phyloP scores from a whole-genome alignment of 2,888 invertebrate species.

The Campoplex capitator region DNA sequence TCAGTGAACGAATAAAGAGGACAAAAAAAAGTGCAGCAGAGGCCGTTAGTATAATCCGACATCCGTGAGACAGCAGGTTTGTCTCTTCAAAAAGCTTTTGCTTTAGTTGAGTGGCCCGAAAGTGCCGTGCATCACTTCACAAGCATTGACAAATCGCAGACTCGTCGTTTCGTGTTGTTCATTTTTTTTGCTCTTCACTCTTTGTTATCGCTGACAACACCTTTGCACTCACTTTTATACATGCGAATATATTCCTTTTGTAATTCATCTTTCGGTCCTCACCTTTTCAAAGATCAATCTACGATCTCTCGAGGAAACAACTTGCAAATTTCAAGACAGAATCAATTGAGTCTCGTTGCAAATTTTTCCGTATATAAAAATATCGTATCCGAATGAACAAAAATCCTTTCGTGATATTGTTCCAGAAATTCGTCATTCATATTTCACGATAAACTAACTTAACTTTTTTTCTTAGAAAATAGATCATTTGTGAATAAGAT shows the following conservation, averaged over 20 bases:
- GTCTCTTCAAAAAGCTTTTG: slow-evolving; percentile 61
- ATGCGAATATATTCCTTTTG: not conserved
- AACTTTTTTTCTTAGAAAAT: not conserved
- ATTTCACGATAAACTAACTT: not conserved
- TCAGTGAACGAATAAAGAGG: slow-evolving; percentile 23
- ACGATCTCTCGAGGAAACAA: not conserved
- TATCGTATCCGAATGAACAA: not conserved
- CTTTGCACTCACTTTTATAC: not conserved
- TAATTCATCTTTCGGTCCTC: slow-evolving; percentile 1
- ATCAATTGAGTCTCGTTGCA: slow-evolving; percentile 8
- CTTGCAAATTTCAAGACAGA: not conserved
- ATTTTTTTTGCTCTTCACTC: slow-evolving; percentile 3
- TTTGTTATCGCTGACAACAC: slow-evolving; percentile 31
- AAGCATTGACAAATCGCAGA: slow-evolving; percentile 67
- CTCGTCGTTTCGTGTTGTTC: slow-evolving; percentile 28
- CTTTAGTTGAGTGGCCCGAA: slow-evolving; percentile 69
- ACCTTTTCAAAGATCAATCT: not conserved
- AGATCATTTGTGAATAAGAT: not conserved
- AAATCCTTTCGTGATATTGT: too few relatives aligned
- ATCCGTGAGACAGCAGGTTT: slow-evolving; percentile 71
- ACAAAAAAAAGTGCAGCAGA: slow-evolving; percentile 29
- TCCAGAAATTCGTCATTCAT: too few relatives aligned
- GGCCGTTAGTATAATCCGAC: slow-evolving; percentile 74
- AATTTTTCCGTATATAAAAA: not conserved
- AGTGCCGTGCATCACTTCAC: slow-evolving; percentile 72